Conservation (phyloP, 1,140 invertebrate species). For the Berghia stephanieae region DNA sequence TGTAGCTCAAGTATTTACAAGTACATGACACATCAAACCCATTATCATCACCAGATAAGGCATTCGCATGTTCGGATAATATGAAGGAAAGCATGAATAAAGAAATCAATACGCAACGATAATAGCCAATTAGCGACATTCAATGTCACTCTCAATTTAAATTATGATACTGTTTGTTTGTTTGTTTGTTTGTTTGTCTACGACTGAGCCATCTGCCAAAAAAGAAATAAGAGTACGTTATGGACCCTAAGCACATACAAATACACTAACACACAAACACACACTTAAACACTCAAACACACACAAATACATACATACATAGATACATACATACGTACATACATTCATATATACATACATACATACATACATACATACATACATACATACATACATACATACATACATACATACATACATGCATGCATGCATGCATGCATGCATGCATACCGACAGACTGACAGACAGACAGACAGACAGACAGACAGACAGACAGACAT, state of each 20-base stretch:
- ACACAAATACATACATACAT: no score
- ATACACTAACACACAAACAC: no score
- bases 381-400: slow-evolving; percentile 44
- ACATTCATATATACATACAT: no score
- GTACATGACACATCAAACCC: background rate
- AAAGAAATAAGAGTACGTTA: background rate
- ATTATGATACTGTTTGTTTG: no score
- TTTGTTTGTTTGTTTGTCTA: background rate
- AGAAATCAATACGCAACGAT: background rate
- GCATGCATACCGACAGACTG: no score
- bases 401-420: slow-evolving; percentile 44
- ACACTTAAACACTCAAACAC: no score
- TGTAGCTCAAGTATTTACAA: background rate
- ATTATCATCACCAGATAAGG: background rate
- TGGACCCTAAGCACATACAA: slow-evolving; percentile 23
- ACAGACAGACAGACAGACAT: no score
- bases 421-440: slow-evolving; percentile 41
- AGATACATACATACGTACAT: no score
- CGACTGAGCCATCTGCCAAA: background rate
- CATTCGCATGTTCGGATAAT: background rate
- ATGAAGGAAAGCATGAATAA: no score
- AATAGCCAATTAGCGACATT: background rate
- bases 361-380: slow-evolving; percentile 43
- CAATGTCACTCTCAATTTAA: background rate
- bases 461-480: no score